These are phyloP conservation scores for Grus americana DNA, from an alignment of 2,113 vertebrate species.

Conservation along the genomic window DNA sequence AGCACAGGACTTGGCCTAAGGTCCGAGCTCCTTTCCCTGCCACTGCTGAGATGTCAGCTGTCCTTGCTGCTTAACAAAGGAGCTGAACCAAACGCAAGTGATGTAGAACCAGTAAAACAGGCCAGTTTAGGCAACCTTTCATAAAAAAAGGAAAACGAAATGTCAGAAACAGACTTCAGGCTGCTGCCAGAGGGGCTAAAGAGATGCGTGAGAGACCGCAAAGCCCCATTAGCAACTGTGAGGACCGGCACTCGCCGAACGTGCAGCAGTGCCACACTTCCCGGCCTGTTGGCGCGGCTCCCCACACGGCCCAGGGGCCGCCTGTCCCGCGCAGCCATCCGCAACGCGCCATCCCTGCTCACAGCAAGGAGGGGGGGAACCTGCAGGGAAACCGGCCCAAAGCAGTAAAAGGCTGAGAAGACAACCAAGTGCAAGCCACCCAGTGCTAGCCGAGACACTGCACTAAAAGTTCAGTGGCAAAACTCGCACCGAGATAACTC, in stretches of 20 bases:
- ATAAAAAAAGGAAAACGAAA: neutral
- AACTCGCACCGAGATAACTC: neutral
- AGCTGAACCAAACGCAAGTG: neutral
- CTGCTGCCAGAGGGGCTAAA: neutral
- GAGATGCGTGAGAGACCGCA: neutral
- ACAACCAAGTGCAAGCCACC: neutral
- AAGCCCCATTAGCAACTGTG: neutral
- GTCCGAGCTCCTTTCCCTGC: neutral
- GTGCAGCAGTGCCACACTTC: neutral
- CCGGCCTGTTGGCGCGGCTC: neutral
- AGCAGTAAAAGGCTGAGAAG: neutral
- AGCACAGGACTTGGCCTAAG: neutral
- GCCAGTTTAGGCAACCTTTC: neutral
- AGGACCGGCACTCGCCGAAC: fast-evolving
- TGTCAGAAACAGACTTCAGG: neutral
- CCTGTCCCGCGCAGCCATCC: neutral
- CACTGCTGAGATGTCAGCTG: neutral
- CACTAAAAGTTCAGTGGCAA: neutral
- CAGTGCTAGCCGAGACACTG: neutral
- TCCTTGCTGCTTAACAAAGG: neutral
- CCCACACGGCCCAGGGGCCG: neutral
- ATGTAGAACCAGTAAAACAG: neutral
- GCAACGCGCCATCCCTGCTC: fast-evolving
- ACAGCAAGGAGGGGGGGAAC: neutral
- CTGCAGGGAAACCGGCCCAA: neutral